phyloP scores from a whole-genome alignment of 1,140 invertebrate genomes.

The Anoplophora glabripennis region DNA sequence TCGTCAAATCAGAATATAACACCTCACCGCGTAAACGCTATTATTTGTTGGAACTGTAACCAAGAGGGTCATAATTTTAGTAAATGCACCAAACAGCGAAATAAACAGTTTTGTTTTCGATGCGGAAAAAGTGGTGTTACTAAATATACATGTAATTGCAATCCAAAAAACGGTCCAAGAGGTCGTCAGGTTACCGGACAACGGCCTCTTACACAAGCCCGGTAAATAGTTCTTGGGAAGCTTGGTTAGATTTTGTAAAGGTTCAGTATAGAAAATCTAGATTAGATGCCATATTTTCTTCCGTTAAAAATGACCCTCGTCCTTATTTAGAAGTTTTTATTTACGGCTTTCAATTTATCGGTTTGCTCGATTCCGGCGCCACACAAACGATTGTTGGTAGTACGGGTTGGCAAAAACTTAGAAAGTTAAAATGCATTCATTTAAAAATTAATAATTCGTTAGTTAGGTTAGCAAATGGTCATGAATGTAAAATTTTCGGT shows the following conservation, averaged over 20 bases:
- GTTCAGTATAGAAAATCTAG: too few relatives aligned
- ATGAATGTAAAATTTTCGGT: not conserved
- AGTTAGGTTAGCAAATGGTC: too few relatives aligned
- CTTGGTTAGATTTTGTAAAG: constrained; percentile 1
- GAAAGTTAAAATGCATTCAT: not conserved
- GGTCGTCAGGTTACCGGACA: not conserved
- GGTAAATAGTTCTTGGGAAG: not conserved
- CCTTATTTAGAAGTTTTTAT: constrained; percentile 6
- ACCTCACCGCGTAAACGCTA: not conserved
- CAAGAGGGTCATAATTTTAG: not conserved
- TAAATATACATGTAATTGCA: not conserved
- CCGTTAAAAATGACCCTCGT: not conserved
- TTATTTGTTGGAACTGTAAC: constrained; percentile 2
- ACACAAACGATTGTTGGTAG: not conserved
- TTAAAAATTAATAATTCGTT: too few relatives aligned
- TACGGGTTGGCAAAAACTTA: not conserved
- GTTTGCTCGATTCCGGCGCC: constrained; percentile 10
- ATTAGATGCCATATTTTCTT: not conserved
- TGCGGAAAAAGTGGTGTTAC: not conserved
- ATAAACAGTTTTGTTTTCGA: not conserved
- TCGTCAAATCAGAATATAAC: not conserved
- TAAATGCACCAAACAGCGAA: not conserved
- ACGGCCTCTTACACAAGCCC: not conserved
- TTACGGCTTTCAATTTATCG: not conserved
- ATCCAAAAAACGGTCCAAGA: not conserved